Conservation (phyloP, 1,140 invertebrate genomes). For the Diorhabda sublineata region DNA sequence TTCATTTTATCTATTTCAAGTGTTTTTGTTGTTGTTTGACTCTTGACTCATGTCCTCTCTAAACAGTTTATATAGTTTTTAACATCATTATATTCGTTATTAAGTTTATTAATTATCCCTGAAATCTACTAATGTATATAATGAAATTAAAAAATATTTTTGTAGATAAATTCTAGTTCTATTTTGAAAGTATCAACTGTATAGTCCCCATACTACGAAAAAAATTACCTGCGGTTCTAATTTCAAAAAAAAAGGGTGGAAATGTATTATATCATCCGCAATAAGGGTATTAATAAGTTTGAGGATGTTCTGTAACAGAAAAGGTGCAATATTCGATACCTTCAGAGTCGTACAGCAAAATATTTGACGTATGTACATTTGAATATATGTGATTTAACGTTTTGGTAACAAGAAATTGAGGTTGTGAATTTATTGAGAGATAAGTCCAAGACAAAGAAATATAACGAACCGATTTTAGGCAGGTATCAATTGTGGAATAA, state of each 20-base stretch:
- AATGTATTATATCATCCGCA: constrained; percentile 16
- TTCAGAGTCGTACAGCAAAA: background rate
- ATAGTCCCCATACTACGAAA: background rate
- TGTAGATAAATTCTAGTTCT: too few species aligned
- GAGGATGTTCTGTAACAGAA: constrained; percentile 1
- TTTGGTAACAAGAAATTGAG: background rate
- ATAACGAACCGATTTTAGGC: constrained; percentile 16
- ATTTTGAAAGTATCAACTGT: too few species aligned
- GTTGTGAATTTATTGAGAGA: background rate
- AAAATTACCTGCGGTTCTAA: constrained; percentile 1
- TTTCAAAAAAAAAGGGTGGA: constrained; percentile 5
- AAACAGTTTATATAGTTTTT: too few species aligned
- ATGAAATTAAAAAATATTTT: too few species aligned
- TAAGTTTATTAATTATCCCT: too few species aligned
- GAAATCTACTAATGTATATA: too few species aligned
- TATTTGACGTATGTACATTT: background rate
- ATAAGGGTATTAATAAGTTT: constrained; percentile 13
- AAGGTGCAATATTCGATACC: constrained; percentile 2
- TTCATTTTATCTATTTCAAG: too few species aligned
- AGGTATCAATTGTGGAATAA: constrained; percentile 4
- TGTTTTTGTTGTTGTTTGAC: too few species aligned
- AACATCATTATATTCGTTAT: too few species aligned
- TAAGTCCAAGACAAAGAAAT: constrained; percentile 26
- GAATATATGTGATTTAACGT: background rate
- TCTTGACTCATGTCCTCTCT: too few species aligned